phyloP scores from a whole-genome alignment of 2,113 vertebrate species.

The Toxotes jaculatrix region DNA sequence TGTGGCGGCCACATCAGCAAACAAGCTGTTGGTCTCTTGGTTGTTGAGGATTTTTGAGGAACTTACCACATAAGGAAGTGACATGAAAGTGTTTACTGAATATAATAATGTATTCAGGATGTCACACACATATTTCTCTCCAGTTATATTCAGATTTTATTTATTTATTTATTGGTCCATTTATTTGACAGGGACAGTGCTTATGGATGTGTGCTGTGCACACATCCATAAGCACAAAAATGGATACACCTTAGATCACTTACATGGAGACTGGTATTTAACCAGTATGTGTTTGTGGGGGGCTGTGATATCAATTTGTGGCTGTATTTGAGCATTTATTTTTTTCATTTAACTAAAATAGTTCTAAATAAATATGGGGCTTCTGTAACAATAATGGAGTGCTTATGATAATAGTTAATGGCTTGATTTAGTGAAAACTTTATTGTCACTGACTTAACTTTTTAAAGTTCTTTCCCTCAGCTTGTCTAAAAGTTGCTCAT shows the following conservation, averaged over 20 bases:
- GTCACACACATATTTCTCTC: neutral
- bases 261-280: neutral
- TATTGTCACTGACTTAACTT: neutral
- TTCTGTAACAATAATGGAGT: neutral
- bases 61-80: slow-evolving; percentile 10
- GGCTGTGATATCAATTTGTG: neutral
- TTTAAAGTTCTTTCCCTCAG: too few relatives aligned
- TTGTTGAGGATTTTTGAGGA: slow-evolving; percentile 9
- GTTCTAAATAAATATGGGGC: neutral
- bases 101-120: slow-evolving; percentile 11
- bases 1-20: slow-evolving; percentile 63
- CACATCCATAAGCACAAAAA: too few relatives aligned
- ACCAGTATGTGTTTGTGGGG: neutral
- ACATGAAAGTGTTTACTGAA: neutral
- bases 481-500: neutral
- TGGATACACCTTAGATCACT: neutral
- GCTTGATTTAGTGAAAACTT: neutral
- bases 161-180: neutral
- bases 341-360: too few relatives aligned
- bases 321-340: neutral
- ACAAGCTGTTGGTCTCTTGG: slow-evolving; percentile 41
- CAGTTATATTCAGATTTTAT: slow-evolving; percentile 9
- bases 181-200: neutral
- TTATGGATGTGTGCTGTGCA: neutral
- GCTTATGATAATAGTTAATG: neutral